These are phyloP conservation scores for Tolmerus cingulatus DNA, from an alignment of 2,888 invertebrate species.

Conservation along the genomic window DNA sequence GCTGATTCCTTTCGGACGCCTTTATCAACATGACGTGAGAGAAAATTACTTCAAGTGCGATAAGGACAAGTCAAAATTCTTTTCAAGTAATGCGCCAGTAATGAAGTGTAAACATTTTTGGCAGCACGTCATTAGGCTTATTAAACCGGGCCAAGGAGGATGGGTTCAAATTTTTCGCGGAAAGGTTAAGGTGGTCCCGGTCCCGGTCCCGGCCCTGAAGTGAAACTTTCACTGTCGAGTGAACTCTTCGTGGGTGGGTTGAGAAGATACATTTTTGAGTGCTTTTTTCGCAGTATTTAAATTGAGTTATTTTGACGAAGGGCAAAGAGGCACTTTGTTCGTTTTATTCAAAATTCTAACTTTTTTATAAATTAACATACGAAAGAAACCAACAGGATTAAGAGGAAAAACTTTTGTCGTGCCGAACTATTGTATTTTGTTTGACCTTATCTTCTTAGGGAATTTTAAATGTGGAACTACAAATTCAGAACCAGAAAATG, in stretches of 20 bases:
- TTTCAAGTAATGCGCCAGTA: conserved; percentile 37
- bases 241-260: neutral
- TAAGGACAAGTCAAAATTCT: conserved; percentile 38
- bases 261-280: neutral
- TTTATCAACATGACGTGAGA: conserved; percentile 37
- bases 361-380: neutral
- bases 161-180: neutral
- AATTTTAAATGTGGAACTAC: neutral
- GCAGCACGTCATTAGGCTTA: conserved; percentile 34
- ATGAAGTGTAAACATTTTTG: conserved; percentile 47
- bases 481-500: neutral
- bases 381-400: neutral
- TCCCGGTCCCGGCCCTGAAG: neutral
- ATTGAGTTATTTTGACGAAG: neutral
- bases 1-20: neutral
- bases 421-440: neutral
- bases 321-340: neutral
- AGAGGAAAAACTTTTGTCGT: neutral
- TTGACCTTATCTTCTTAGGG: neutral
- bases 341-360: neutral
- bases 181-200: neutral
- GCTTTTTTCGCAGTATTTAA: neutral
- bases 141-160: neutral
- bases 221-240: neutral
- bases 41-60: conserved; percentile 27